Conservation (phyloP, 2,113 vertebrate genomes). For the Neogale vison region DNA sequence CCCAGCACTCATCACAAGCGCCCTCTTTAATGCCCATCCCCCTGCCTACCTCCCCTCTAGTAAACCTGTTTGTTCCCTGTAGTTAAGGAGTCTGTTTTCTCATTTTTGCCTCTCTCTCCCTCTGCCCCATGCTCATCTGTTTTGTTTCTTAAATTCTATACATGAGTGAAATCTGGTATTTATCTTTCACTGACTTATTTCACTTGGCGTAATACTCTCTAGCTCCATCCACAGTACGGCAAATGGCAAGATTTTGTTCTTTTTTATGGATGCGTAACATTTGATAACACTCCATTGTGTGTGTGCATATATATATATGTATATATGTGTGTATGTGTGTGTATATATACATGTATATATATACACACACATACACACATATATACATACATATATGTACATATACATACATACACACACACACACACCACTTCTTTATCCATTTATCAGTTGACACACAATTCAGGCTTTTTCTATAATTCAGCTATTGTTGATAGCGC, state of each 20-base stretch:
- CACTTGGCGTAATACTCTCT: not conserved
- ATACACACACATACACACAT: too few relatives aligned
- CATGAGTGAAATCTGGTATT: not conserved
- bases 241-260: not conserved
- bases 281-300: too few relatives aligned
- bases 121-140: not conserved
- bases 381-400: too few relatives aligned
- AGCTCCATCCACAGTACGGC: not conserved
- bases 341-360: too few relatives aligned
- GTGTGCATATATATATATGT: too few relatives aligned
- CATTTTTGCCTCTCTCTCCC: not conserved
- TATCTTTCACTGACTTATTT: not conserved
- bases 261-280: not conserved
- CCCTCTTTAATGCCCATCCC: not conserved
- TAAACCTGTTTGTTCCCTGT: not conserved
- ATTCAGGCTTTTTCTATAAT: not conserved
- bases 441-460: not conserved
- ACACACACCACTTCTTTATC: not conserved
- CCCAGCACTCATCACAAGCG: not conserved
- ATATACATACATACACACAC: too few relatives aligned
- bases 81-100: not conserved
- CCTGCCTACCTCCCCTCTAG: not conserved
- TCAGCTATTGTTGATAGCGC: not conserved
- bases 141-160: not conserved
- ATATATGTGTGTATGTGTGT: not conserved